Evolutionary conservation across 1,140 invertebrate species (phyloP).

Genomic region (Delia radicum): DNA sequence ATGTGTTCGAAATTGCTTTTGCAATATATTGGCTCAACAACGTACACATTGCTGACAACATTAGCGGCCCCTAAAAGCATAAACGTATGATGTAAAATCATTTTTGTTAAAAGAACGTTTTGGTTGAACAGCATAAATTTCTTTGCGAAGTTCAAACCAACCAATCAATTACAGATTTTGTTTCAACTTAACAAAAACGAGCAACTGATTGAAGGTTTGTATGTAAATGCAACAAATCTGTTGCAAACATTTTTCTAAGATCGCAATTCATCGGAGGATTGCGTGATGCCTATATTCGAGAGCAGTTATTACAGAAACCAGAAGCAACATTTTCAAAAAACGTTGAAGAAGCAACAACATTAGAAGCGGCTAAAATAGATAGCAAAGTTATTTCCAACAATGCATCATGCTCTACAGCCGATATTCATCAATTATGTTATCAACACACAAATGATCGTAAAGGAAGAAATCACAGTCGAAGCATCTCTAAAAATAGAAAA

Average conservation of each 20-base stretch:
- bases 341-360: not conserved
- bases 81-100: conserved; percentile 4
- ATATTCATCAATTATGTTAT: conserved; percentile 1
- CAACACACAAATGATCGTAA: not conserved
- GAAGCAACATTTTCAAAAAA: not conserved
- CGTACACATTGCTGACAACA: conserved; percentile 1
- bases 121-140: conserved; percentile 20
- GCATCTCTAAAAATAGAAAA: not conserved
- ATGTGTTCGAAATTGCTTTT: conserved; percentile 9
- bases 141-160: conserved; percentile 5
- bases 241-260: not conserved
- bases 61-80: not conserved
- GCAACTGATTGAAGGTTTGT: not conserved
- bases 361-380: conserved; percentile 9
- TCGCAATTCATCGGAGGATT: conserved; percentile 11
- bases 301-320: not conserved
- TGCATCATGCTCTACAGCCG: not conserved
- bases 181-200: not conserved
- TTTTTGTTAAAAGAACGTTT: not conserved
- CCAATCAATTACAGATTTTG: not conserved
- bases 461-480: not conserved
- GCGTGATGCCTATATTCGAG: not conserved
- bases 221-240: not conserved
- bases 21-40: conserved; percentile 13
- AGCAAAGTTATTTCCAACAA: not conserved